Base-by-base conservation (phyloP, 2,113 vertebrate genomes). In the Reinhardtius hippoglossoides region DNA sequence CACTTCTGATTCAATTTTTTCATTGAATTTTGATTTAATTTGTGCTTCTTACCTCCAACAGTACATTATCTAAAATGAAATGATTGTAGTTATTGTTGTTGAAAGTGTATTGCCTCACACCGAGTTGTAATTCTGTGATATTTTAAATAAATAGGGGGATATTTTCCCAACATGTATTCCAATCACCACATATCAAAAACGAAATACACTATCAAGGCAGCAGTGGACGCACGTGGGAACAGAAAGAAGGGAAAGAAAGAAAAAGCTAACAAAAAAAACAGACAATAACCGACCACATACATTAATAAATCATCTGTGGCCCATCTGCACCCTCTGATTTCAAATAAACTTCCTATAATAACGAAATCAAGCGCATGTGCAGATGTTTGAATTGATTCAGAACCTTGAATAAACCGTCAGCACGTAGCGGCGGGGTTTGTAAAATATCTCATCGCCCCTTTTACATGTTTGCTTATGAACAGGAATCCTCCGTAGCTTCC, bases 341-440 rank as follows among this genome's bases (percentile, higher is more conserved):
- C 3, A 12, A 44, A 31, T 31, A 31, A 31, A 31, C 27, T 31
- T 31, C 27, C 27, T 31, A 31, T 31, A 31, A 31, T 1, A 31
- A 5, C 1, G 27, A 31, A 31, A 31, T 6, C 27, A 31, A 31
- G 31, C 14, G 15, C 42, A 44, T 15, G 14, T 31, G 1, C 6
- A 31, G 31, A 31, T 14, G 42, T 3, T 12, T 44, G 15, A 44
- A 44, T 63, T 27, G 70, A 65, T 31, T 1, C 60, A 66, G 16
- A 78, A 21, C 31, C 15, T 68, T 70, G 8, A 58, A 60, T 67
- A 44, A 15, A 76, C 37, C 4, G 5, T 44, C 3, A 12, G 42
- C 42, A 31, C 10, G 42, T 1, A 13, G 42, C 26, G 46, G 8
- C 16, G 48, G 5, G 5, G 16, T 48, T 65, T 20, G 7, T 35